These are phyloP conservation scores for Sphenopsis melanotis DNA, from an alignment of 2,797 vertebrate genomes.

Conservation along the genomic window DNA sequence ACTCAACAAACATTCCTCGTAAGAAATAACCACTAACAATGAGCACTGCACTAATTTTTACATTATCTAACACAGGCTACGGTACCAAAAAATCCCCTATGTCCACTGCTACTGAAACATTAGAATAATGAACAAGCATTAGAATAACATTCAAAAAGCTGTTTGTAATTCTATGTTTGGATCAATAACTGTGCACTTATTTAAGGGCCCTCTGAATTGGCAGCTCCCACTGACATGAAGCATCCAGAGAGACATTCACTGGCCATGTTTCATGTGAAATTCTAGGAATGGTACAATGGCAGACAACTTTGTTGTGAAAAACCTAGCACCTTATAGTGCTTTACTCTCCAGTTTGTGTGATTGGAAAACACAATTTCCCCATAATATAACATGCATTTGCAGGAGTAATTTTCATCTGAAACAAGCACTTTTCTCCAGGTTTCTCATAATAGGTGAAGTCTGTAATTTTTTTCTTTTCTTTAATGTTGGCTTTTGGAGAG, in stretches of 20 bases:
- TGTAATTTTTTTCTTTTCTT: neutral
- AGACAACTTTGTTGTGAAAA: neutral
- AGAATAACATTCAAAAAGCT: neutral
- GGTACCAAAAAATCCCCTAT: accelerated
- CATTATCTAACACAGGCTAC: neutral
- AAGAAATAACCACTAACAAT: neutral
- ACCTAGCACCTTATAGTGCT: neutral
- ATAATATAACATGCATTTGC: neutral
- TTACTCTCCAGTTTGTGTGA: neutral
- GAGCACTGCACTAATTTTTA: neutral
- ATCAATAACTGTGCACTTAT: neutral
- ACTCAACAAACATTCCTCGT: neutral
- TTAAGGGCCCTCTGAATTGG: neutral
- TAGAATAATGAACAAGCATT: neutral
- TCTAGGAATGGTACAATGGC: neutral
- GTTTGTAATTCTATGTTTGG: neutral
- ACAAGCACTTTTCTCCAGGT: neutral
- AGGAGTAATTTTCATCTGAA: neutral
- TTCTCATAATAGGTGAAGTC: neutral
- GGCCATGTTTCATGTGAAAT: neutral
- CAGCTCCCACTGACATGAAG: neutral
- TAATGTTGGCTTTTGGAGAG: neutral
- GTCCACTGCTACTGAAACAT: neutral
- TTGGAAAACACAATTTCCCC: neutral
- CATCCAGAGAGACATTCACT: neutral